Conservation (phyloP, 2,797 vertebrate species). For the Poecilia gillii region DNA sequence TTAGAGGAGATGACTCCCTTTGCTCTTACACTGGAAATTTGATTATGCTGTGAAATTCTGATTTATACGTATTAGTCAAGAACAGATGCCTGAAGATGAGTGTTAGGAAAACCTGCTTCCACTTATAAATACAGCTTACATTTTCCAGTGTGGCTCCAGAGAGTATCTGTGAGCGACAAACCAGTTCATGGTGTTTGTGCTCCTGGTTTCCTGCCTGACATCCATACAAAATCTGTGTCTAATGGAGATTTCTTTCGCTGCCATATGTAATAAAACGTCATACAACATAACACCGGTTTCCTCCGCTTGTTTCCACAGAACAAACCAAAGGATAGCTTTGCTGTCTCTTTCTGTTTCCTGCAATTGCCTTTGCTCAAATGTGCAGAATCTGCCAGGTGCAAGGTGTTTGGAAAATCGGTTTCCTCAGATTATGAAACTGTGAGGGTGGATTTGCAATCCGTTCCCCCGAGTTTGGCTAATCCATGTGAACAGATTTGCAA, state of each 20-base stretch:
- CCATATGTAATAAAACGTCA: constrained; percentile 24
- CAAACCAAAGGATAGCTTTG: not conserved
- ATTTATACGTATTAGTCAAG: not conserved
- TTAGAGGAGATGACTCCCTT: constrained; percentile 9
- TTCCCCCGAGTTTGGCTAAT: constrained; percentile 14
- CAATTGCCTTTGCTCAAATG: not conserved
- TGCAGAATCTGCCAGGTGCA: constrained; percentile 4
- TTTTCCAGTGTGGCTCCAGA: not conserved
- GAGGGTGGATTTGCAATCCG: constrained; percentile 17
- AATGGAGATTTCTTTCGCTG: constrained; percentile 25
- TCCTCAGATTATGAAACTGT: constrained; percentile 5
- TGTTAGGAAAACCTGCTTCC: not conserved
- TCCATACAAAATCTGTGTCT: constrained; percentile 29
- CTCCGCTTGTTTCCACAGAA: not conserved
- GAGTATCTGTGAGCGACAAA: not conserved
- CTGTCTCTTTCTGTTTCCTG: constrained; percentile 11
- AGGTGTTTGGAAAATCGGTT: constrained; percentile 11
- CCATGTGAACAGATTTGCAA: constrained; percentile 7
- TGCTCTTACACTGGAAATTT: not conserved
- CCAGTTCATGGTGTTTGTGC: constrained; percentile 11
- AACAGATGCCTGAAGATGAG: not conserved
- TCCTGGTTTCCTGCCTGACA: constrained; percentile 4
- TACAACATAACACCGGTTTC: not conserved
- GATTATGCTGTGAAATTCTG: not conserved
- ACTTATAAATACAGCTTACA: not conserved